Base-by-base conservation (phyloP, 1,140 invertebrate species). In the Venturia canescens region DNA sequence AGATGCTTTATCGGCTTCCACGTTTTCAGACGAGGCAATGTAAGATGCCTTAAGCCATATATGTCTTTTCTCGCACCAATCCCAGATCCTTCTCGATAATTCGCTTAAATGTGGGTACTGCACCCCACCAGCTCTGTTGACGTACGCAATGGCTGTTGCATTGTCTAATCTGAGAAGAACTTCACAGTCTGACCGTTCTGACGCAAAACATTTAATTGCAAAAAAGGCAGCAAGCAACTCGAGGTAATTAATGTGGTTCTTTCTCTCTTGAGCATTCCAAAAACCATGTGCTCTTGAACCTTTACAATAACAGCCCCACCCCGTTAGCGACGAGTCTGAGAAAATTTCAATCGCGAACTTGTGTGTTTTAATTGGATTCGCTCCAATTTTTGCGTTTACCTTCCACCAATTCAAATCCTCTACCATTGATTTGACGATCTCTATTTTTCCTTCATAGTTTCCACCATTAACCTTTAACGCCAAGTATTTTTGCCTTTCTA, bases 281-380 rank as follows among this genome's bases (percentile, higher is more conserved):
- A 48, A 69, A 1, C 34, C 75, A 48, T 27, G 18, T 1, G 26
- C 26, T 71, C 21, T 29, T 50, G 21, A 66, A 18, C n/a, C 48
- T 53, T 79, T 50, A 79, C 26, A 67, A 23, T 69, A 67, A 67
- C 27, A 50, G 44, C 60, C 66, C 44, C 50, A 67, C 53, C 63
- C 44, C 26, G 72, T 16, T 79, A 67, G 53, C 48, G 66, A 79
- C 34, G 48, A 69, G 13, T 79, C 34, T 21, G 50, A 50, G n/a
- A 79, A 50, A 21, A 38, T 70, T 38, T 70, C 31, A 15, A 29
- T 70, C 16, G 16, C n/a, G n/a, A 23, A 70, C 3, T 34, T 21
- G 13, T 70, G 67, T 4, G 16, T 70, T 38, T 23, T 70, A 21
- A 70, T 70, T 16, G 34, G 67, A 21, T 70, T 70, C 15, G 31